A percentile compares a stretch with the other conserved stretches of the same genome.
Evolutionary conservation across 2,113 vertebrate species (phyloP).

Genomic region (Cyanocitta stelleri): DNA sequence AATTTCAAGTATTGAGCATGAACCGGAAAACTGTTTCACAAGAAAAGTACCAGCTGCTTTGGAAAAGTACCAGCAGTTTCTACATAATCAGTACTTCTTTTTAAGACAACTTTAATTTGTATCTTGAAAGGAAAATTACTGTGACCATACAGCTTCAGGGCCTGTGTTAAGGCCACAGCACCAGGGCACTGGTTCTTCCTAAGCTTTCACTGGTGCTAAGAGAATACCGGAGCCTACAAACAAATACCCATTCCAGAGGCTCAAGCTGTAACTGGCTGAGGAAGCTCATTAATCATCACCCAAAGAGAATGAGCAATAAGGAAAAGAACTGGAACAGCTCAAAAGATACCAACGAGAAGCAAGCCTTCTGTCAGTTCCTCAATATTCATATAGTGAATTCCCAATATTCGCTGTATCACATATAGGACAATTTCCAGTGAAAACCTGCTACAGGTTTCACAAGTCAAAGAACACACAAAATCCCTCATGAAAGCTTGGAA

Average conservation of each 20-base stretch:
- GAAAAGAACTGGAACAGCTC: not conserved
- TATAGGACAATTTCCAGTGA: not conserved
- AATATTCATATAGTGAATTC: not conserved
- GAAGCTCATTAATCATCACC: not conserved
- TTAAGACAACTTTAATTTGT: not conserved
- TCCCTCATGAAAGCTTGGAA: not conserved
- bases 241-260: not conserved
- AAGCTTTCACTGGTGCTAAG: not conserved
- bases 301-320: not conserved
- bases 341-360: not conserved
- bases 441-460: not conserved
- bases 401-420: not conserved
- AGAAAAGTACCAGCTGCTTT: not conserved
- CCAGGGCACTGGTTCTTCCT: not conserved
- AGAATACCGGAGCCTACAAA: not conserved
- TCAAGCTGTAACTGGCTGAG: not conserved
- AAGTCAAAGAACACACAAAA: not conserved
- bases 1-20: not conserved
- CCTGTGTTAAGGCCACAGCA: not conserved
- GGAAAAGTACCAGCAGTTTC: not conserved
- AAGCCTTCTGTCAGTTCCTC: not conserved
- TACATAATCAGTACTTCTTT: not conserved
- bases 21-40: not conserved
- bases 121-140: not conserved
- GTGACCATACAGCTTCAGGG: not conserved